Conservation (phyloP, 2,113 vertebrate genomes). For the Zootoca vivipara region DNA sequence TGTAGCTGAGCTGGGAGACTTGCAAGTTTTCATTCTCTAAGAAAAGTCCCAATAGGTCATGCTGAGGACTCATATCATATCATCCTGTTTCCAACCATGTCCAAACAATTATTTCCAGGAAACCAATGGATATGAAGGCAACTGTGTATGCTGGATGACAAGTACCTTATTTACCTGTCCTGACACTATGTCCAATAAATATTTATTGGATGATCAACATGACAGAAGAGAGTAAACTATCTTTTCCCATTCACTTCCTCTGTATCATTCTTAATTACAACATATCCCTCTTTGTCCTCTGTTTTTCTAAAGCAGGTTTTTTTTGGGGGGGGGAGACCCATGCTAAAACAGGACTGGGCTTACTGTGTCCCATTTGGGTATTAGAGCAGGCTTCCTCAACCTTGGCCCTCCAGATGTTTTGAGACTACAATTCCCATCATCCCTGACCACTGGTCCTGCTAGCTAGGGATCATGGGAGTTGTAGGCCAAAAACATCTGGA, state of each 20-base stretch:
- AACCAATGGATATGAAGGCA: not conserved
- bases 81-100: not conserved
- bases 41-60: not conserved
- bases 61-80: not conserved
- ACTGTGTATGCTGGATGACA: not conserved
- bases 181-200: not conserved
- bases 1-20: too few relatives aligned
- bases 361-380: not conserved
- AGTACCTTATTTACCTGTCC: not conserved
- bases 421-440: too few relatives aligned
- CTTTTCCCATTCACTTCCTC: not conserved
- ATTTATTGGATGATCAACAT: not conserved
- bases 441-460: too few relatives aligned
- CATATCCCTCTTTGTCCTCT: not conserved
- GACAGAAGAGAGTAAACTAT: not conserved
- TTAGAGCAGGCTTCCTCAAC: too few relatives aligned
- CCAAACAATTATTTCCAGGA: not conserved
- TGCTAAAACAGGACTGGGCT: not conserved
- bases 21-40: too few relatives aligned
- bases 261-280: not conserved
- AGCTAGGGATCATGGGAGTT: too few relatives aligned
- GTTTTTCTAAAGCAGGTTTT: not conserved
- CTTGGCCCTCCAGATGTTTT: too few relatives aligned
- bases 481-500: too few relatives aligned
- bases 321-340: not conserved